Percentiles rank a stretch among this genome's conserved stretches.
These are phyloP conservation scores for Oscheius sp. DNA, from an alignment of 1,140 invertebrate species.

Conservation along the genomic window DNA sequence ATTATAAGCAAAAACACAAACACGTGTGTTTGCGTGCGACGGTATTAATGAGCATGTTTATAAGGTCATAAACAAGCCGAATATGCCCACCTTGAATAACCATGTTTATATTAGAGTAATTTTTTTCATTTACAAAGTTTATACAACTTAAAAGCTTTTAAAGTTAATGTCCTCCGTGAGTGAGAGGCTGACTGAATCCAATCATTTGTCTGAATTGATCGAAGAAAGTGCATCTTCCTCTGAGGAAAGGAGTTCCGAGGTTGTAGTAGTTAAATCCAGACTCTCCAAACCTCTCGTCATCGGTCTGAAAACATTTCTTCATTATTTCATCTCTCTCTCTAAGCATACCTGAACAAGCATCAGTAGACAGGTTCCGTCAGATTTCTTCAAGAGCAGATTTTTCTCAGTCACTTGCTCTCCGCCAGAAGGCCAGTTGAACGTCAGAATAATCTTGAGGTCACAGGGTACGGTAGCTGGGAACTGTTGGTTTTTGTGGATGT, in stretches of 20 bases:
- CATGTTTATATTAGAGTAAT: too few species aligned
- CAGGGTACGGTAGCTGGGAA: constrained; percentile 6
- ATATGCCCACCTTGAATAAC: too few species aligned
- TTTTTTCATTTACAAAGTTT: too few species aligned
- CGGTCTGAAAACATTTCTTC: too few species aligned
- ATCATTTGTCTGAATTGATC: background rate
- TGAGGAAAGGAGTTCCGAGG: constrained; percentile 2
- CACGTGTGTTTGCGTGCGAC: too few species aligned
- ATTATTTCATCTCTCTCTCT: too few species aligned
- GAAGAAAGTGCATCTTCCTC: constrained; percentile 11
- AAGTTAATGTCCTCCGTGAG: background rate
- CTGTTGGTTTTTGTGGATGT: background rate
- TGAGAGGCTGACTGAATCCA: background rate
- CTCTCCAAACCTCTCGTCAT: too few species aligned
- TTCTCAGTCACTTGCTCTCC: background rate
- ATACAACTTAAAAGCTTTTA: too few species aligned
- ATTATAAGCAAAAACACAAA: too few species aligned
- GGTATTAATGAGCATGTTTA: too few species aligned
- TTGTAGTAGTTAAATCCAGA: background rate
- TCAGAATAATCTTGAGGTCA: background rate
- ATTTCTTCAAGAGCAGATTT: background rate
- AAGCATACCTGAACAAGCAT: background rate
- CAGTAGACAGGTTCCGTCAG: background rate
- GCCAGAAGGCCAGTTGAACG: background rate
- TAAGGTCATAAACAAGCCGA: too few species aligned